Evolutionary conservation across 2,888 invertebrate genomes (phyloP).

Genomic region (Thera britannica): DNA sequence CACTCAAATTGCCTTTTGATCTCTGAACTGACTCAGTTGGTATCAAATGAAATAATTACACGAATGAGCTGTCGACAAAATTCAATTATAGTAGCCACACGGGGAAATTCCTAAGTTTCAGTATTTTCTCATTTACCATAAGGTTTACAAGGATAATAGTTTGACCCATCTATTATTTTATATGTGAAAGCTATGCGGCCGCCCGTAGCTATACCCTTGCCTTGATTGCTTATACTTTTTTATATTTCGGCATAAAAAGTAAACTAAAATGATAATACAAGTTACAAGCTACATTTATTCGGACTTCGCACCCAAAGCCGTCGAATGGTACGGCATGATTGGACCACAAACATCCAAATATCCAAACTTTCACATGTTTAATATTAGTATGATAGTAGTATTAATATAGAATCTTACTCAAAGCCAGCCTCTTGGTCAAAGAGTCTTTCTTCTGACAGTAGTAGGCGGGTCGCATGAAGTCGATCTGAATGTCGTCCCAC

Average conservation of each 20-base stretch:
- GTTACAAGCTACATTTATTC: too few relatives aligned
- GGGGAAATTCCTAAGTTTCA: background rate
- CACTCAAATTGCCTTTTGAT: constrained; percentile 38
- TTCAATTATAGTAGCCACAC: constrained; percentile 1
- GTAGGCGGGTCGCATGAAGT: constrained; percentile 64
- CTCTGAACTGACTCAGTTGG: constrained; percentile 38
- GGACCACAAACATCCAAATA: too few relatives aligned
- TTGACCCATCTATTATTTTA: too few relatives aligned
- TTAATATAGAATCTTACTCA: constrained; percentile 57
- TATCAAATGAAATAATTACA: constrained; percentile 41
- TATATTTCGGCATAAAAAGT: too few relatives aligned
- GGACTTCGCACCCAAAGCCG: too few relatives aligned
- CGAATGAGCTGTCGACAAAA: constrained; percentile 14
- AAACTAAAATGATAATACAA: too few relatives aligned
- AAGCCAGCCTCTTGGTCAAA: constrained; percentile 39
- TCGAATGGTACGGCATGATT: too few relatives aligned
- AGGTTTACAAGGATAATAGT: too few relatives aligned
- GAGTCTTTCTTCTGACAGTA: constrained; percentile 54
- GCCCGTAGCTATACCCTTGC: too few relatives aligned
- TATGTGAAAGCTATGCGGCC: too few relatives aligned
- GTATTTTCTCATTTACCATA: background rate
- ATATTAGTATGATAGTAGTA: background rate
- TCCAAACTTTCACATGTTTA: too few relatives aligned
- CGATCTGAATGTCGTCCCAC: constrained; percentile 60
- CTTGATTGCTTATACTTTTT: too few relatives aligned